Evolutionary conservation across 2,888 invertebrate genomes (phyloP).

Genomic region (Graphium colonna): DNA sequence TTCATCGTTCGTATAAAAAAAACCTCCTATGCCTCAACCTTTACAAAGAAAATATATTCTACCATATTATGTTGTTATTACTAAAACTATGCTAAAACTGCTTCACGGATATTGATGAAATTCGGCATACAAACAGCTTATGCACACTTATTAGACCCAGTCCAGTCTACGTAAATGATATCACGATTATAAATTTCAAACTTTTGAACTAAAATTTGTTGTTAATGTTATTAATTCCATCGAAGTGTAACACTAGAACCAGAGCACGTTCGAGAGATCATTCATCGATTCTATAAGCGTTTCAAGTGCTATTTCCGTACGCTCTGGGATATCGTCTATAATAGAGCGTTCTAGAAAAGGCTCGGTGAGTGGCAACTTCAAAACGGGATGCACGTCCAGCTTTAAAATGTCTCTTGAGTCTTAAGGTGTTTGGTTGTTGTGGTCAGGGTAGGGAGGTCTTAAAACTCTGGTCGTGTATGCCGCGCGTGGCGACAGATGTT

Average conservation of each 20-base stretch:
- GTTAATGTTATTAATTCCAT: background rate
- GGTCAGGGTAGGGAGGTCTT: slow-evolving; percentile 40
- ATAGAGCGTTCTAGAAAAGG: slow-evolving; percentile 63
- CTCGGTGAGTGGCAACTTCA: slow-evolving; percentile 39
- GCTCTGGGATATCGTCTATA: slow-evolving; percentile 58
- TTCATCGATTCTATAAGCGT: slow-evolving; percentile 5
- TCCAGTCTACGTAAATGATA: too few relatives aligned
- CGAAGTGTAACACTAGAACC: background rate
- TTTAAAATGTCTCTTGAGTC: slow-evolving; percentile 31
- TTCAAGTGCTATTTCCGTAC: slow-evolving; percentile 53
- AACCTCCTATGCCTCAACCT: too few relatives aligned
- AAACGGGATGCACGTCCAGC: slow-evolving; percentile 44
- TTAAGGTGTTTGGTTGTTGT: slow-evolving; percentile 16
- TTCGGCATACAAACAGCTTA: too few relatives aligned
- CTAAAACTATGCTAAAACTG: too few relatives aligned
- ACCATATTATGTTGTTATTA: too few relatives aligned
- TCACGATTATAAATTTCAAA: too few relatives aligned
- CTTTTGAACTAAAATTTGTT: background rate
- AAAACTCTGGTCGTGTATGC: slow-evolving; percentile 48
- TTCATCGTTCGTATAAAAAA: too few relatives aligned
- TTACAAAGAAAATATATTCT: too few relatives aligned
- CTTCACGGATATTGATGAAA: too few relatives aligned
- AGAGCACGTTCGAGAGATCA: slow-evolving; percentile 4
- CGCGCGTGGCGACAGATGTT: slow-evolving; percentile 73
- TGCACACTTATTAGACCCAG: too few relatives aligned